Base-by-base conservation (phyloP, 2,888 invertebrate genomes). In the Hecatera dysodea region DNA sequence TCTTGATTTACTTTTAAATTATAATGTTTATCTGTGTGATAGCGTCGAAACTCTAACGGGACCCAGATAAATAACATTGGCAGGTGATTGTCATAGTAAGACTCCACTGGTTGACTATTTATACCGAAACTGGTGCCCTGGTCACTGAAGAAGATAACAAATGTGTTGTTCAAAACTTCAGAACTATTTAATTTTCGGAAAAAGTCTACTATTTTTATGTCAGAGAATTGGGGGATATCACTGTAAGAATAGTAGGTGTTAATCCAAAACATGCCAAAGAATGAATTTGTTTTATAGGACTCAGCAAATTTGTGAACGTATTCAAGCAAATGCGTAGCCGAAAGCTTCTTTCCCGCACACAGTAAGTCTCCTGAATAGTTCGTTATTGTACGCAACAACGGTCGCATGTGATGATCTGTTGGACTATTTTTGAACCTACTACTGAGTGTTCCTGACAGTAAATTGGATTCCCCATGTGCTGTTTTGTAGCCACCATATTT, bases 391-490 rank as follows among this genome's bases (percentile, higher is more conserved):
- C 97, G 88, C 72, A 97, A 96, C 81, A 98, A 97, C 0, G 98
- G 98, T 36, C 98, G 96, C 72, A 98, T 94, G 85, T 98, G 98
- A 87, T 98, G 98, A 89, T 98, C 98, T 0, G 98, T 97, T 0
- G 99, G 98, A 0, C 97, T 96, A 2, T 96, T 92, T 48, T 95
- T 94, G 87, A 98, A 99, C 0, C 98, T 81, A n/a, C 98, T 67
- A 33, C 86, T 80, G 89, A 98, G 98, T 0, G 98, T 98, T 64
- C 97, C 97, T 3, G 98, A 97, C 55, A 91, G 81, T 0, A 97
- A 42, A 60, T 96, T 96, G 86, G 98, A 98, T 93, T 98, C 98
- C 1, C 97, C 97, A 84, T 97, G 98, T 11, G 97, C 97, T 0
- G 98, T 98, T 1, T 96, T 96, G 90, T 98, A 98, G 39, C 97